Evolutionary conservation across 1,140 invertebrate species (phyloP).

Genomic region (Lordiphosa stackelbergi): DNA sequence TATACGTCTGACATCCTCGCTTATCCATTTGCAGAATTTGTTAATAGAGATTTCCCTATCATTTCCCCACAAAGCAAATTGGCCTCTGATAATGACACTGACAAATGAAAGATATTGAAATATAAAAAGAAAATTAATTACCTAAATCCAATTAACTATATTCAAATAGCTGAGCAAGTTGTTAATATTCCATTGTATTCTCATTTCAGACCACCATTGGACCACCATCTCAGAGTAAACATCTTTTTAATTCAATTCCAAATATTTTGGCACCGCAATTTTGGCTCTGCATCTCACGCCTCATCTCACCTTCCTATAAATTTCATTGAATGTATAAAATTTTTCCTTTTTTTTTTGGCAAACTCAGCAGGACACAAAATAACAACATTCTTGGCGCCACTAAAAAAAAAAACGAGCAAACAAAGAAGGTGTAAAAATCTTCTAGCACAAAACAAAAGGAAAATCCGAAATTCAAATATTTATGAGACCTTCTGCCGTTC

Average conservation of each 20-base stretch:
- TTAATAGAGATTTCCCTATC: too few relatives aligned
- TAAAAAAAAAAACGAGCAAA: constrained; percentile 18
- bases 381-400: constrained; percentile 48
- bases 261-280: constrained; percentile 3
- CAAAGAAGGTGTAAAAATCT: constrained; percentile 56
- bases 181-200: too few relatives aligned
- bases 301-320: constrained; percentile 19
- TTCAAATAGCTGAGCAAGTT: too few relatives aligned
- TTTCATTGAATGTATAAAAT: constrained; percentile 8
- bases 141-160: too few relatives aligned
- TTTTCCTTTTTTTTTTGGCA: constrained; percentile 36
- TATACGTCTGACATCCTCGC: too few relatives aligned
- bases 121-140: background rate
- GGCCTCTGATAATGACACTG: background rate
- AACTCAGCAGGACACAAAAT: constrained; percentile 48
- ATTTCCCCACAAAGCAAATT: too few relatives aligned
- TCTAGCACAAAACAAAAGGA: constrained; percentile 18
- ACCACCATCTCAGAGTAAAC: too few relatives aligned
- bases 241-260: too few relatives aligned
- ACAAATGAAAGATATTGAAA: constrained; percentile 5
- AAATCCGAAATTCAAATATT: constrained; percentile 51
- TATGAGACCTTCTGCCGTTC: constrained; percentile 49
- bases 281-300: constrained; percentile 8
- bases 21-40: too few relatives aligned
- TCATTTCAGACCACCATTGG: too few relatives aligned